These are phyloP conservation scores for Muscidifurax raptorellus DNA, from an alignment of 1,140 invertebrate species.

Conservation along the genomic window DNA sequence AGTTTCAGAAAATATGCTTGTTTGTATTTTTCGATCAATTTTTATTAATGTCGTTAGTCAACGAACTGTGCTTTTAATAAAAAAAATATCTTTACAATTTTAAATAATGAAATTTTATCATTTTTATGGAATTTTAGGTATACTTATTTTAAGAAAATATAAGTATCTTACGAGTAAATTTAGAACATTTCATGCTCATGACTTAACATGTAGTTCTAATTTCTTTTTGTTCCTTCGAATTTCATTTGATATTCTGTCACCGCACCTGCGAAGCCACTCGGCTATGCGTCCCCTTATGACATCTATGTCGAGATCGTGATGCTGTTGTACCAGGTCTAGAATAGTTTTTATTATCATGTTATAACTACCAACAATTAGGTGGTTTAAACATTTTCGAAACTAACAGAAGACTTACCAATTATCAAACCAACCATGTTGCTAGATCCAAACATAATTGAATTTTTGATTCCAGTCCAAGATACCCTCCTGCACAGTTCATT, in stretches of 20 bases:
- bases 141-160: not conserved
- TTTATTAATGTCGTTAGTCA: not conserved
- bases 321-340: constrained; percentile 29
- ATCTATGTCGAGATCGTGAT: constrained; percentile 37
- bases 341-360: not conserved
- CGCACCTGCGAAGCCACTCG: constrained; percentile 44
- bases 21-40: not conserved
- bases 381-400: no score
- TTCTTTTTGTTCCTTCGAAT: constrained; percentile 32
- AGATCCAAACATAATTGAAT: constrained; percentile 31
- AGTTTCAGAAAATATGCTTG: no score
- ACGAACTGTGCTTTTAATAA: not conserved
- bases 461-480: constrained; percentile 45
- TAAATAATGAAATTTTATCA: not conserved
- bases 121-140: no score
- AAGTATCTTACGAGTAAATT: not conserved
- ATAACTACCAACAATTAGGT: no score
- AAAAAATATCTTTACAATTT: not conserved
- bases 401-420: not conserved
- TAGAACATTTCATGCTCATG: not conserved
- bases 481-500: constrained; percentile 34
- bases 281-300: constrained; percentile 1
- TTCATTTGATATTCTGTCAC: constrained; percentile 42
- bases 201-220: not conserved
- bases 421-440: constrained; percentile 36